These are phyloP conservation scores for Pelvicachromis taeniatus DNA, from an alignment of 2,113 vertebrate species.

Conservation along the genomic window DNA sequence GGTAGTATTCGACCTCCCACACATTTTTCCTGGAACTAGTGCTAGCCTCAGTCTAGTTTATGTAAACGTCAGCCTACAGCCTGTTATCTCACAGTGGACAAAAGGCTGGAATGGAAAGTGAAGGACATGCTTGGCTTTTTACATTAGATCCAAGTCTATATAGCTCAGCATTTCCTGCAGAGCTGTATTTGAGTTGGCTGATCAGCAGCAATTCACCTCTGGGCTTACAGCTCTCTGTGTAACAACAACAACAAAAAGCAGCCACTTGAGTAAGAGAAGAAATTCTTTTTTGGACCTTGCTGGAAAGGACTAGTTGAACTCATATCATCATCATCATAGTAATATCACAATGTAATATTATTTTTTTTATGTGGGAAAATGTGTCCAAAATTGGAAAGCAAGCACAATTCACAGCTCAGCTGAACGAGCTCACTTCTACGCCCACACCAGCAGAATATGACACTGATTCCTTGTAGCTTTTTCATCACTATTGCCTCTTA, in stretches of 20 bases:
- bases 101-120: slow-evolving; percentile 3
- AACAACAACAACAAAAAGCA: slow-evolving; percentile 9
- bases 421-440: not conserved
- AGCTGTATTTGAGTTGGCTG: slow-evolving; percentile 48
- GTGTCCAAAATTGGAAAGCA: not conserved
- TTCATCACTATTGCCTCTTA: not conserved
- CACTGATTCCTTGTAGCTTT: not conserved
- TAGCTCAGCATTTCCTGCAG: slow-evolving; percentile 50
- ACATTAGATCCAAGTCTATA: slow-evolving; percentile 28
- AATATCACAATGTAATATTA: not conserved
- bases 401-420: not conserved
- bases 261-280: slow-evolving; percentile 34
- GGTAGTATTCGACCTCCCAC: slow-evolving; percentile 7
- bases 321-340: slow-evolving; percentile 2
- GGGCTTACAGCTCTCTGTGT: slow-evolving; percentile 45
- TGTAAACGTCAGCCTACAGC: not conserved
- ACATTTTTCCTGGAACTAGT: slow-evolving; percentile 8
- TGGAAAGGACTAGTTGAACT: slow-evolving; percentile 9
- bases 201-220: slow-evolving; percentile 53
- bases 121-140: slow-evolving; percentile 26
- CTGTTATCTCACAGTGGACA: slow-evolving; percentile 5
- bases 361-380: not conserved
- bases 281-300: slow-evolving; percentile 12
- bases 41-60: not conserved
- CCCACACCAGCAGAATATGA: not conserved